Evolutionary conservation across 2,113 vertebrate genomes (phyloP).

Genomic region (Halichoeres trimaculatus): DNA sequence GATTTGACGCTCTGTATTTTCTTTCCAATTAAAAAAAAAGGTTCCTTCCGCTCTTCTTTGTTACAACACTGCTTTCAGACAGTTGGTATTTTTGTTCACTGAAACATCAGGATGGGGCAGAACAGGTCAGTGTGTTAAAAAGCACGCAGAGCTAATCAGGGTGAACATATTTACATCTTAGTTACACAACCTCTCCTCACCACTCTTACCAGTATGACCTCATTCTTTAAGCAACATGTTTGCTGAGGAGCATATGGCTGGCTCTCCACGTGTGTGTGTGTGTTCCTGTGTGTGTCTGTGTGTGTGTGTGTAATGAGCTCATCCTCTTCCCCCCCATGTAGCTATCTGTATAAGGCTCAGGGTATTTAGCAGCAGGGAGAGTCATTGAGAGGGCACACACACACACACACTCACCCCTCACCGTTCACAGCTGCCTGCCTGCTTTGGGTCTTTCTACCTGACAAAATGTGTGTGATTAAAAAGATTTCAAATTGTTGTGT

Average conservation of each 20-base stretch:
- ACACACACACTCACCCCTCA: slow-evolving; percentile 1
- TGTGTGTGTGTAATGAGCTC: slow-evolving; percentile 66
- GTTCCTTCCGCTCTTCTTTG: neutral
- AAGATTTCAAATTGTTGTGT: neutral
- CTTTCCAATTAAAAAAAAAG: neutral
- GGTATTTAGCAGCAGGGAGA: slow-evolving; percentile 66
- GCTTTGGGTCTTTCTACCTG: neutral
- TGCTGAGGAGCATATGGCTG: slow-evolving; percentile 66
- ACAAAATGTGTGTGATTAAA: neutral
- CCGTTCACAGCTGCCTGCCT: slow-evolving; percentile 1
- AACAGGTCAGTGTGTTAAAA: neutral
- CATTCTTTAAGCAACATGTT: slow-evolving; percentile 64
- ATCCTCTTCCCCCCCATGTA: slow-evolving; percentile 51
- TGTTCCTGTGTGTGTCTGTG: slow-evolving; percentile 53
- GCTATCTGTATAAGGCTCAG: slow-evolving; percentile 46
- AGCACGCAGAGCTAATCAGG: neutral
- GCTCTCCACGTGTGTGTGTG: slow-evolving; percentile 51
- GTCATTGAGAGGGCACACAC: slow-evolving; percentile 59
- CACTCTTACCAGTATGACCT: slow-evolving; percentile 59
- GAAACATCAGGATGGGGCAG: neutral
- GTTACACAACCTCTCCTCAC: slow-evolving; percentile 19
- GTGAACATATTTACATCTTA: slow-evolving; percentile 4
- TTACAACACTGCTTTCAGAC: no score
- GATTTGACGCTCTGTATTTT: neutral
- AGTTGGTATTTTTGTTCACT: neutral